Base-by-base conservation (phyloP, 2,888 invertebrate genomes). In the Ophion obscuratus region DNA sequence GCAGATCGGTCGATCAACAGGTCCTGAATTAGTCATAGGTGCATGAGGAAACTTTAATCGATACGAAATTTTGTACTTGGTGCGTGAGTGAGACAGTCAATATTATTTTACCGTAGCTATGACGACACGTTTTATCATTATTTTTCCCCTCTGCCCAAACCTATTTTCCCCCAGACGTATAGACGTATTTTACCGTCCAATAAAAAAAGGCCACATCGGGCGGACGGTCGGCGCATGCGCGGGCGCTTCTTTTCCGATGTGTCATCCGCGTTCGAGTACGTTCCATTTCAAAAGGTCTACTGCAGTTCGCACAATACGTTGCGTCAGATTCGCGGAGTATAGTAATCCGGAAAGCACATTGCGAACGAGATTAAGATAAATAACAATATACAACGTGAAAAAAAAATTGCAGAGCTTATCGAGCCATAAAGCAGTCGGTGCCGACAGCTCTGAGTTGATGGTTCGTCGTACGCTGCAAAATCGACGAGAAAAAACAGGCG, bases 21-120 rank as follows among this genome's bases (percentile, higher is more conserved):
- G 53, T 70, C 73, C 31, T 87, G 70, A 85, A 87, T 85, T 71
- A 87, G 62, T 87, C 5, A 87, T 87, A 2, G 20, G 53, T n/a
- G 67, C 20, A n/a, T 11, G 27, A 53, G 47, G 62, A 62, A 74
- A 79, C 73, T 68, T 83, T 36, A 31, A 14, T n/a, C 68, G 10
- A 74, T 74, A 67, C 31, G 67, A 40, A 47, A 24, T 57, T 64
- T 71, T 36, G 47, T 68, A 11, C 10, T 61, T 44, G 47, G 44
- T 24, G n/a, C 31, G 27, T 24, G 44, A 53, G 71, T 59, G 47
- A 6, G 47, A 27, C 36, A 31, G 44, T 10, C 11, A 40, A 17
- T 76, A 68, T 40, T 64, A 57, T 77, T 62, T 64, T 2, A 66
- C 36, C 11, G 78, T 83, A 74, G 40, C 74, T 62, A 83, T 68